Evolutionary conservation across 2,113 vertebrate genomes (phyloP).

Genomic region (Albula glossodonta): DNA sequence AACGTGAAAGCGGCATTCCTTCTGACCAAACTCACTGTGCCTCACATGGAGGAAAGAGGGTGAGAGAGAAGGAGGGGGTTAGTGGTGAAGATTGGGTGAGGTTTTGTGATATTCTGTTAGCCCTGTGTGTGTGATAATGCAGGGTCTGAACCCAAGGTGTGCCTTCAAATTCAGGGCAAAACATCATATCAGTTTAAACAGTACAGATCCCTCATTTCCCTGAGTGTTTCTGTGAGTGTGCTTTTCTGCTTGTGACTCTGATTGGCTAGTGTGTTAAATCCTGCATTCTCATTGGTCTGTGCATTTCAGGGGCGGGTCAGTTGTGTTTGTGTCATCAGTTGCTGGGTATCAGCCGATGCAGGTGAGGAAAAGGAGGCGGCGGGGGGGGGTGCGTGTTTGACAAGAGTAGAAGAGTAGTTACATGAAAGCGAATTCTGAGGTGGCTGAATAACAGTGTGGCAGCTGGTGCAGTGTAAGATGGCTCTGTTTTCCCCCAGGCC

Average conservation of each 20-base stretch:
- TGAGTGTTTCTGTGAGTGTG: background rate
- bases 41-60: conserved; percentile 84
- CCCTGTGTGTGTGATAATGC: too few relatives aligned
- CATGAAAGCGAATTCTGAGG: background rate
- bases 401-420: background rate
- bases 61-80: conserved; percentile 51
- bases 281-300: conserved; percentile 17
- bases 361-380: conserved; percentile 57
- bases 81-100: background rate
- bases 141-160: too few relatives aligned
- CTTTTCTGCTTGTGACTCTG: background rate
- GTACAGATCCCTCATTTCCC: too few relatives aligned
- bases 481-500: conserved; percentile 51
- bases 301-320: conserved; percentile 75
- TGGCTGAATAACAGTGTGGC: background rate
- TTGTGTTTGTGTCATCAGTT: conserved; percentile 81
- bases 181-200: too few relatives aligned
- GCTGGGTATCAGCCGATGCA: conserved; percentile 73
- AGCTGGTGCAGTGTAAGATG: background rate
- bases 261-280: background rate
- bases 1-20: conserved; percentile 82
- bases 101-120: too few relatives aligned
- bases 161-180: too few relatives aligned
- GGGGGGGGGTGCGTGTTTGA: background rate
- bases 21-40: conserved; percentile 77